phyloP scores from a whole-genome alignment of 2,113 vertebrate genomes.

The Todiramphus chloris region DNA sequence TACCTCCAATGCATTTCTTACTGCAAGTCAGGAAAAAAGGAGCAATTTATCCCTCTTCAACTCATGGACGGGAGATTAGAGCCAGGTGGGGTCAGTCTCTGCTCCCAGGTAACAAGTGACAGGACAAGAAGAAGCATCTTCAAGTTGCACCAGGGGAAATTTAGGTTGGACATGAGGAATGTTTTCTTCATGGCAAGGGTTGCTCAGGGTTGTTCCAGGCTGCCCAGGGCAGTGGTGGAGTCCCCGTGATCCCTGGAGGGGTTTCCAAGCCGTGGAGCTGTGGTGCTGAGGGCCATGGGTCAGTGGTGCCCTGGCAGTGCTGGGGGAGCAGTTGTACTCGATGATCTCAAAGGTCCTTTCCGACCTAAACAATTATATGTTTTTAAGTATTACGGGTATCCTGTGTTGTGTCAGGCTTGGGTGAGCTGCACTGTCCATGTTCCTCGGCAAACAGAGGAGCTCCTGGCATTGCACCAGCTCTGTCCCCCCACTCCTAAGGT shows the following conservation, averaged over 20 bases:
- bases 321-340: neutral
- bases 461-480: neutral
- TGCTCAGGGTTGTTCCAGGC: no score
- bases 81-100: neutral
- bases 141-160: neutral
- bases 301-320: neutral
- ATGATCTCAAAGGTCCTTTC: neutral
- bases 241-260: neutral
- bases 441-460: rapidly evolving
- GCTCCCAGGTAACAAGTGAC: neutral
- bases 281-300: neutral
- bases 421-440: rapidly evolving
- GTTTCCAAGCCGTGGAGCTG: neutral
- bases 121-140: neutral
- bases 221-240: neutral
- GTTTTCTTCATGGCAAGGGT: neutral
- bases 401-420: rapidly evolving
- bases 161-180: neutral
- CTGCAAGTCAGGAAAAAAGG: neutral
- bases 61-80: neutral
- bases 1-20: rapidly evolving
- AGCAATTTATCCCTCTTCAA: neutral
- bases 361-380: neutral
- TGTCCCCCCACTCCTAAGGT: neutral
- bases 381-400: neutral